Percentiles rank a stretch among this genome's conserved stretches.
Conservation (phyloP, 2,113 vertebrate species). For the Dendrocopos noguchii region DNA sequence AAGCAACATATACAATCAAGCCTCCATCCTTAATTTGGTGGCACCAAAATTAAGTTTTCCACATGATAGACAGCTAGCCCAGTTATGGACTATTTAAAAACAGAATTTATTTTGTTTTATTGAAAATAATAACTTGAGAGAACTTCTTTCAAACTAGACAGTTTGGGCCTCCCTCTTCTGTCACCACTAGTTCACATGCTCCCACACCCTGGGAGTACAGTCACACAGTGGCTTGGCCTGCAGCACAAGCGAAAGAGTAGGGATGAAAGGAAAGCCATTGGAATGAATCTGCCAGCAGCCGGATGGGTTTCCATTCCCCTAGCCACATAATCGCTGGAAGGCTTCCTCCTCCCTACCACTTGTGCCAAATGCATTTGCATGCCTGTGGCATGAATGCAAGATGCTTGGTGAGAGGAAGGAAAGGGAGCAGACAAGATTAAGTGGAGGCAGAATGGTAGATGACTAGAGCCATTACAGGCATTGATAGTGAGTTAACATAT, state of each 20-base stretch:
- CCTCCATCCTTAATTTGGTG: not conserved
- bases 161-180: not conserved
- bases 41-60: not conserved
- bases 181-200: constrained; percentile 19
- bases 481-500: not conserved
- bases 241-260: not conserved
- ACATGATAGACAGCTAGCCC: not conserved
- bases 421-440: constrained; percentile 8
- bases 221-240: constrained; percentile 39
- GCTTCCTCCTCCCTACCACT: not conserved
- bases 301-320: constrained; percentile 26
- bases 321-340: constrained; percentile 5
- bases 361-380: constrained; percentile 57
- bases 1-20: not conserved
- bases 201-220: constrained; percentile 3
- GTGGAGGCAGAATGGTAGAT: not conserved
- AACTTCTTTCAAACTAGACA: not conserved
- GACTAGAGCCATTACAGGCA: not conserved
- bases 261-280: constrained; percentile 40
- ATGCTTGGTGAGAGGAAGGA: constrained; percentile 18
- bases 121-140: not conserved
- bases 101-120: not conserved
- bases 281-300: constrained; percentile 44
- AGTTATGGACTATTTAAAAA: not conserved
- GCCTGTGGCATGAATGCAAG: not conserved